These are phyloP conservation scores for Papilio xuthus DNA, from an alignment of 1,140 invertebrate species.

Conservation along the genomic window DNA sequence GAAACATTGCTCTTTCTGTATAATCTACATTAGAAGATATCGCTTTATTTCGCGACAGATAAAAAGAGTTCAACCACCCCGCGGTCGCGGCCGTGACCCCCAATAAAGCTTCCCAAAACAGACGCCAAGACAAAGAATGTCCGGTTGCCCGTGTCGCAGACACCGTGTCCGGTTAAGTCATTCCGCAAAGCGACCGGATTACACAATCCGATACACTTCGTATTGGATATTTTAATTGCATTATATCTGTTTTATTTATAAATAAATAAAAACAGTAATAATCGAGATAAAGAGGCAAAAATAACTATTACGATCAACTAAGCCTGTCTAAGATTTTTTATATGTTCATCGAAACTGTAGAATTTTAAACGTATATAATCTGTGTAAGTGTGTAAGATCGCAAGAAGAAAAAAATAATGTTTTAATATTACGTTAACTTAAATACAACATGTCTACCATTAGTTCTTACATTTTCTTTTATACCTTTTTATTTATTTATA, in stretches of 20 bases:
- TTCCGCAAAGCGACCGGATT: background rate
- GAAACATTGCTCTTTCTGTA: background rate
- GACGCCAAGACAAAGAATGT: slow-evolving; percentile 39
- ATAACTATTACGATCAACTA: background rate
- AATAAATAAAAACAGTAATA: background rate
- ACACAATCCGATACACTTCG: background rate
- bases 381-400: no score
- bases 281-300: background rate
- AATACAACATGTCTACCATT: no score
- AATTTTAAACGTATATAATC: no score
- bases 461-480: no score
- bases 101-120: slow-evolving; percentile 36
- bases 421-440: no score
- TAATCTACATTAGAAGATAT: background rate
- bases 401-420: no score
- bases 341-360: no score
- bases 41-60: slow-evolving; percentile 21
- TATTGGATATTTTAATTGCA: background rate
- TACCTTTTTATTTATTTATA: no score
- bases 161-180: background rate
- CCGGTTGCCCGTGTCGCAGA: slow-evolving; percentile 25
- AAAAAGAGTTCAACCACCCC: slow-evolving; percentile 27
- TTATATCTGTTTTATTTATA: background rate
- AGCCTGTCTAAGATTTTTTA: background rate
- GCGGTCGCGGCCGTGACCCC: slow-evolving; percentile 33